Base-by-base conservation (phyloP, 2,888 invertebrate species). In the Melanostoma mellinum region DNA sequence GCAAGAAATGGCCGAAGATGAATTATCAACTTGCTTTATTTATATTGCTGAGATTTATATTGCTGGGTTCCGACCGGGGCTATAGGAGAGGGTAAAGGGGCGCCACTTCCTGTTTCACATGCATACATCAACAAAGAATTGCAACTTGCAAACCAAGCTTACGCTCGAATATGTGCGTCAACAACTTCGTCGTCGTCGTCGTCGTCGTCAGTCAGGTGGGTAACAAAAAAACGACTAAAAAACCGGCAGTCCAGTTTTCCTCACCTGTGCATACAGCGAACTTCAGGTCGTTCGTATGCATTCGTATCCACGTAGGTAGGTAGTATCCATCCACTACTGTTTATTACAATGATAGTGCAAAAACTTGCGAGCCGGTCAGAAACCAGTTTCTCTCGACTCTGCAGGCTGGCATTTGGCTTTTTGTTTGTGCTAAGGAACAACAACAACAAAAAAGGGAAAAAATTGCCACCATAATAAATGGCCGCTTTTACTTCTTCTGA, bases 401-500 rank as follows among this genome's bases (percentile, higher is more conserved):
- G 67, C 60, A 74, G 50, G 53, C 63, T 80, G 80, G 75, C 74
- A 80, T 80, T 75, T 80, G 63, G 40, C 42, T 53, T 46, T 53
- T 56, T 48, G 38, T 20, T 61, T 33, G 9, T 10, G n/a, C 38
- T 63, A 20, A 35, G 46, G 48, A n/a, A 10, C 35, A 44, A 3
- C 58, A 58, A 58, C 44, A 35, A 46, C 30, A 61, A 63, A 67
- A 72, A 78, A 67, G 20, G 20, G 61, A 42, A 30, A 35, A 73
- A 44, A 6, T 68, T 68, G 73, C 82, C 82, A 79, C 74, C 74
- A 84, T 84, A 84, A 79, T 84, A 84, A 84, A 79, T 84, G 84
- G 60, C 69, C 75, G 79, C 84, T 75, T 75, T 84, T 84, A 79
- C 74, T 75, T 79, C 75, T 84, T 75, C 79, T 75, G 79, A 79